phyloP scores from a whole-genome alignment of 2,888 invertebrate species.

The Helicoverpa assulta region DNA sequence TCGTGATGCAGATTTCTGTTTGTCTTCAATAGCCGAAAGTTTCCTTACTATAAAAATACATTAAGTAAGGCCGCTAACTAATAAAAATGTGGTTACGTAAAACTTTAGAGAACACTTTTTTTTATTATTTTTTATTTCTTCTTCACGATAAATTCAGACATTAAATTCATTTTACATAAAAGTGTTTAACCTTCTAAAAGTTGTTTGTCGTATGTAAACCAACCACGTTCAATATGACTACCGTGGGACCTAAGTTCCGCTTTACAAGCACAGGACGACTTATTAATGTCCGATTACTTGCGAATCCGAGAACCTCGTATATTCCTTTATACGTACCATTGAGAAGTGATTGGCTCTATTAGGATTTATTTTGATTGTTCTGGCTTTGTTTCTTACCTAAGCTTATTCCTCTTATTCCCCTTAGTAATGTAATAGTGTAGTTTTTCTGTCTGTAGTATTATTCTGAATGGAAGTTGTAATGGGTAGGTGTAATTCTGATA shows the following conservation, averaged over 20 bases:
- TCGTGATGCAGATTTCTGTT: too few relatives aligned
- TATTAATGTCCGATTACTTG: constrained; percentile 58
- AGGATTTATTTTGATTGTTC: constrained; percentile 38
- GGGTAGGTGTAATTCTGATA: neutral
- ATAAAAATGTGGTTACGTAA: too few relatives aligned
- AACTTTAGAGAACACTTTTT: too few relatives aligned
- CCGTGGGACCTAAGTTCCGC: constrained; percentile 59
- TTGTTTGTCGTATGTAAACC: neutral
- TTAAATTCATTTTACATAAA: too few relatives aligned
- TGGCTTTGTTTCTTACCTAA: constrained; percentile 14
- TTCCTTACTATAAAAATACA: too few relatives aligned
- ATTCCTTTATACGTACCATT: constrained; percentile 46
- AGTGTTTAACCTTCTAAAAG: neutral
- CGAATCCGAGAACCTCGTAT: constrained; percentile 38
- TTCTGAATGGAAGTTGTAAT: neutral
- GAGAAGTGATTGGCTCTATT: constrained; percentile 45
- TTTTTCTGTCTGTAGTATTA: neutral
- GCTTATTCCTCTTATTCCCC: constrained; percentile 5
- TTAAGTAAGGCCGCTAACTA: too few relatives aligned
- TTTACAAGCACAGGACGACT: constrained; percentile 61
- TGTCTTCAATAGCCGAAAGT: too few relatives aligned
- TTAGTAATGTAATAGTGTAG: constrained; percentile 8
- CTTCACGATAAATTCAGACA: too few relatives aligned
- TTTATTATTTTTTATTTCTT: too few relatives aligned
- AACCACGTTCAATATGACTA: constrained; percentile 51